Conservation (phyloP, 2,888 invertebrate genomes). For the Drosophila kokeensis region DNA sequence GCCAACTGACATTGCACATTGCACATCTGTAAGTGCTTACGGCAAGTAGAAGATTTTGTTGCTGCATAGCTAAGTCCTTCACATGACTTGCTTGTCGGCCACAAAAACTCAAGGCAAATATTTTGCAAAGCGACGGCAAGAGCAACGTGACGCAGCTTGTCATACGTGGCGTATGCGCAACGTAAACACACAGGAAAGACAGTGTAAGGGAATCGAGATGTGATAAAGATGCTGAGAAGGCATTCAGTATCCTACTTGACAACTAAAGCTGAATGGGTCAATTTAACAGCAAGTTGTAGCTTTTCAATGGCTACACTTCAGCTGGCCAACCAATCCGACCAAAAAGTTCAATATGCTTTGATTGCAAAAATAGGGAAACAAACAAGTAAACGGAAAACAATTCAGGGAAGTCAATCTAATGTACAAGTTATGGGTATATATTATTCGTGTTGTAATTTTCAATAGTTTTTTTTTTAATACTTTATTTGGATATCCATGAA, state of each 20-base stretch:
- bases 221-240: constrained; percentile 51
- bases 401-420: neutral
- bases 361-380: neutral
- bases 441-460: neutral
- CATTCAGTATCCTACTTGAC: constrained; percentile 36
- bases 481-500: neutral
- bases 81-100: constrained; percentile 39
- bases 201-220: constrained; percentile 7
- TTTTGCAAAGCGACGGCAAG: constrained; percentile 39
- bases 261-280: constrained; percentile 39
- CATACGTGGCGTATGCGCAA: constrained; percentile 58
- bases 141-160: constrained; percentile 39
- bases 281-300: constrained; percentile 19
- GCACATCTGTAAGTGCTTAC: constrained; percentile 24
- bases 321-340: constrained; percentile 5
- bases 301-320: constrained; percentile 7
- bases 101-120: constrained; percentile 53
- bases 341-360: constrained; percentile 6
- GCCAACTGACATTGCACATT: constrained; percentile 33
- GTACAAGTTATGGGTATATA: neutral
- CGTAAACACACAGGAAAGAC: constrained; percentile 35
- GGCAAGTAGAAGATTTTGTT: constrained; percentile 38
- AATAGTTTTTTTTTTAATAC: neutral
- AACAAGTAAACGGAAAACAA: neutral
- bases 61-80: constrained; percentile 39